Conservation (phyloP, 2,888 invertebrate species). For the Cephus pygmeus region DNA sequence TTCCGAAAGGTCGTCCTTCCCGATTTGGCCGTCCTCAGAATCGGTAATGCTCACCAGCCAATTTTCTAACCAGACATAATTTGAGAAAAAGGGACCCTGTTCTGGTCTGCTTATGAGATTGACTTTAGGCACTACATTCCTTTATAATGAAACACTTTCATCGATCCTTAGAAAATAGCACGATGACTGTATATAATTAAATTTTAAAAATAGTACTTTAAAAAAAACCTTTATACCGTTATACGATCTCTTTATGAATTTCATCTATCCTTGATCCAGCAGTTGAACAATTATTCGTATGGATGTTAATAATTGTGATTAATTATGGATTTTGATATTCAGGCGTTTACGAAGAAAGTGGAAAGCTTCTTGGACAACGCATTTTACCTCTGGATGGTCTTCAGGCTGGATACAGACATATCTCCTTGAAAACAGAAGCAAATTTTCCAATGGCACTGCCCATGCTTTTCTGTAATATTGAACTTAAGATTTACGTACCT, state of each 20-base stretch:
- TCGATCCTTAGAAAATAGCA: neutral
- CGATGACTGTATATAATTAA: neutral
- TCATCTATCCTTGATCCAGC: neutral
- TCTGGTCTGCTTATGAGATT: neutral
- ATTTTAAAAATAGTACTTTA: neutral
- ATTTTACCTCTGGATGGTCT: slow-evolving; percentile 78
- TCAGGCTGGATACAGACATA: slow-evolving; percentile 77
- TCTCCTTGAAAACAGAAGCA: slow-evolving; percentile 76
- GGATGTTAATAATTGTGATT: neutral
- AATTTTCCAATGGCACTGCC: slow-evolving; percentile 78
- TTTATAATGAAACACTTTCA: neutral
- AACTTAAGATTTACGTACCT: slow-evolving; percentile 79
- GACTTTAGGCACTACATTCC: neutral
- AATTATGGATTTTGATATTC: neutral
- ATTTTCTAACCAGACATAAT: neutral
- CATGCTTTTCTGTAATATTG: slow-evolving; percentile 77
- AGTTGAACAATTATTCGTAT: neutral
- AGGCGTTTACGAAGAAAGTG: slow-evolving; percentile 77
- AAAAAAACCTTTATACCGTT: too few species aligned
- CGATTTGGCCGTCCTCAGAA: slow-evolving; percentile 76
- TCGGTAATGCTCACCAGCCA: slow-evolving; percentile 63
- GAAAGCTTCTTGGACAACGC: slow-evolving; percentile 76
- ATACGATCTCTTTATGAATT: too few species aligned
- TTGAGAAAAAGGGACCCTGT: neutral
- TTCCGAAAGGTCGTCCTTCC: slow-evolving; percentile 80